Evolutionary conservation across 2,888 invertebrate species (phyloP).

Genomic region (Trachelus troglodyta): DNA sequence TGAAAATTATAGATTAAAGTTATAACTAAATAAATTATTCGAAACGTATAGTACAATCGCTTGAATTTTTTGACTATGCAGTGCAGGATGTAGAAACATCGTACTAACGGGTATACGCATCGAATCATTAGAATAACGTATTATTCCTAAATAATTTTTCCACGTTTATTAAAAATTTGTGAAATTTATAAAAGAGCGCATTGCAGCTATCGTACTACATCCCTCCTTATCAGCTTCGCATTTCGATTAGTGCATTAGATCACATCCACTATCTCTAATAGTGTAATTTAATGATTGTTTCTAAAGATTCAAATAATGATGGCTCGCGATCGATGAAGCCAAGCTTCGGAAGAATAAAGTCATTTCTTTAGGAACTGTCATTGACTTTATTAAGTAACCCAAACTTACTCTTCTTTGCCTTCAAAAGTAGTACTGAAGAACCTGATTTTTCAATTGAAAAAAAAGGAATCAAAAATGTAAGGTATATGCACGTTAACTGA

Average conservation of each 20-base stretch:
- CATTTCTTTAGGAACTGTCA: conserved; percentile 39
- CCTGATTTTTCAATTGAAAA: neutral
- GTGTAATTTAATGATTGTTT: conserved; percentile 47
- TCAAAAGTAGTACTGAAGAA: neutral
- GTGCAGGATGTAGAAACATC: neutral
- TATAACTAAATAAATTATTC: conserved; percentile 54
- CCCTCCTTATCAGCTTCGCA: conserved; percentile 45
- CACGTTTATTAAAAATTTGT: conserved; percentile 9
- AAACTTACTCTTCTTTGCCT: neutral
- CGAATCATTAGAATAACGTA: conserved; percentile 13
- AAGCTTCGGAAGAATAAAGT: conserved; percentile 47
- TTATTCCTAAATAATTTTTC: conserved; percentile 5
- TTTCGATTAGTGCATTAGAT: conserved; percentile 28
- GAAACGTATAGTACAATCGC: conserved; percentile 30
- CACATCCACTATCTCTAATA: conserved; percentile 43
- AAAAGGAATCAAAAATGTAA: neutral
- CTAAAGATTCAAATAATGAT: conserved; percentile 37
- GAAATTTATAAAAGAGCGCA: neutral
- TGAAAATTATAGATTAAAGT: conserved; percentile 34
- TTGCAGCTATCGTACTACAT: conserved; percentile 14
- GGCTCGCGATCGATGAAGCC: conserved; percentile 40
- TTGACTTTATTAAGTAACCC: neutral
- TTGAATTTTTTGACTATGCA: conserved; percentile 1
- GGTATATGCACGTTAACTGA: neutral
- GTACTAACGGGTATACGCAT: neutral